A percentile compares a stretch with the other conserved stretches of the same genome.
Evolutionary conservation across 64 coral and sea anemone genomes (phyloP).

Genomic region (Orbicella faveolata): DNA sequence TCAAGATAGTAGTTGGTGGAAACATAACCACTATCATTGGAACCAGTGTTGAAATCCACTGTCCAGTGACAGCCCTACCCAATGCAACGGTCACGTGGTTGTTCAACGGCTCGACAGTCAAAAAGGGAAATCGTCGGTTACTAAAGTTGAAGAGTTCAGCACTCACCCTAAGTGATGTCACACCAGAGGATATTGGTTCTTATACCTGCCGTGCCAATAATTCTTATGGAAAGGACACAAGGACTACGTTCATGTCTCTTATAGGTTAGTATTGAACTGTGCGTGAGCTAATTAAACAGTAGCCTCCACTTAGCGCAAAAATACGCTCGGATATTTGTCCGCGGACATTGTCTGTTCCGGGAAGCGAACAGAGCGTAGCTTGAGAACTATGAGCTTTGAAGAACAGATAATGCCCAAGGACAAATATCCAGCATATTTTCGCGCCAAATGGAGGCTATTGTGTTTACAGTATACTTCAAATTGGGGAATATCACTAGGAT

Average conservation of each 20-base stretch:
- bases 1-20: conserved; percentile 55
- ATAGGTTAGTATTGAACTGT: conserved; percentile 24
- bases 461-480: no score
- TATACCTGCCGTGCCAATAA: conserved; percentile 85
- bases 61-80: conserved; percentile 56
- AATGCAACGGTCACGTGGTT: conserved; percentile 63
- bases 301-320: no score
- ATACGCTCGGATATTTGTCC: no score
- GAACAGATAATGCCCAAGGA: no score
- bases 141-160: conserved; percentile 19
- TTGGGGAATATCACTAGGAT: no score
- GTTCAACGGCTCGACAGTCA: conserved; percentile 24
- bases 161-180: conserved; percentile 54
- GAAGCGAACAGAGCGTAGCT: no score
- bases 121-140: conserved; percentile 16
- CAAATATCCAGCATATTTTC: no score
- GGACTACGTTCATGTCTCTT: conserved; percentile 59
- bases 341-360: no score
- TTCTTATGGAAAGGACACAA: conserved; percentile 51
- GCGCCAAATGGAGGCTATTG: no score
- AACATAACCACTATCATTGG: conserved; percentile 78
- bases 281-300: neutral
- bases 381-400: no score
- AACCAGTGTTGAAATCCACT: conserved; percentile 51
- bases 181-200: conserved; percentile 47